These are phyloP conservation scores for Drosophila oshimai DNA, from an alignment of 1,140 invertebrate species.

Conservation along the genomic window DNA sequence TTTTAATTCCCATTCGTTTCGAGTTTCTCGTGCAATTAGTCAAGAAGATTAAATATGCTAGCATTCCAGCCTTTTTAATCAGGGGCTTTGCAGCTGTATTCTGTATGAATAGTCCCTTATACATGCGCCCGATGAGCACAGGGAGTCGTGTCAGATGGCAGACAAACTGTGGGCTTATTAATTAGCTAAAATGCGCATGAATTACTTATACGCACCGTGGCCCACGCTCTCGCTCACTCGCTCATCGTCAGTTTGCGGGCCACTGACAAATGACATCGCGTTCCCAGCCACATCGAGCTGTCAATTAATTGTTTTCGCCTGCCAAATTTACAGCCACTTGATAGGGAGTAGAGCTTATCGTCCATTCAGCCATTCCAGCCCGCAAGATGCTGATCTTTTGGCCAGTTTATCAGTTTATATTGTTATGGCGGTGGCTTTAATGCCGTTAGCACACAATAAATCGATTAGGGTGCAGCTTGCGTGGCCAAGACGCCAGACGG, in stretches of 20 bases:
- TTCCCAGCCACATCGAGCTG: slow-evolving; percentile 33
- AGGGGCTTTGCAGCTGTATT: neutral
- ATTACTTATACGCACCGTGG: slow-evolving; percentile 55
- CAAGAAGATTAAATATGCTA: neutral
- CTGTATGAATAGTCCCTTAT: neutral
- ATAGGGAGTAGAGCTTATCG: slow-evolving; percentile 22
- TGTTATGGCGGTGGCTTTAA: slow-evolving; percentile 37
- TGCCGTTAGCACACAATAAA: slow-evolving; percentile 55
- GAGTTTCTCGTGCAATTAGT: slow-evolving; percentile 1
- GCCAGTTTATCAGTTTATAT: slow-evolving; percentile 30
- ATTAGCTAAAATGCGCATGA: slow-evolving; percentile 54
- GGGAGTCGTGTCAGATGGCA: neutral
- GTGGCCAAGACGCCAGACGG: slow-evolving; percentile 34
- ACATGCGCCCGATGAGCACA: neutral
- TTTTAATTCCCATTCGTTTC: neutral
- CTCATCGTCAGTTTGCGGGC: slow-evolving; percentile 3
- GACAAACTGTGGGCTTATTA: slow-evolving; percentile 44
- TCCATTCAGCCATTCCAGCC: slow-evolving; percentile 12
- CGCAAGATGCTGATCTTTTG: slow-evolving; percentile 29
- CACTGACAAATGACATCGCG: slow-evolving; percentile 43
- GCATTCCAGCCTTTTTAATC: neutral
- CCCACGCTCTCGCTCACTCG: neutral
- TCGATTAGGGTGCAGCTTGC: slow-evolving; percentile 56
- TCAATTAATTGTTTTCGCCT: slow-evolving; percentile 53
- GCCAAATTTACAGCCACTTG: slow-evolving; percentile 49